Conservation (phyloP, 2,888 invertebrate genomes). For the Plebejus melissa region DNA sequence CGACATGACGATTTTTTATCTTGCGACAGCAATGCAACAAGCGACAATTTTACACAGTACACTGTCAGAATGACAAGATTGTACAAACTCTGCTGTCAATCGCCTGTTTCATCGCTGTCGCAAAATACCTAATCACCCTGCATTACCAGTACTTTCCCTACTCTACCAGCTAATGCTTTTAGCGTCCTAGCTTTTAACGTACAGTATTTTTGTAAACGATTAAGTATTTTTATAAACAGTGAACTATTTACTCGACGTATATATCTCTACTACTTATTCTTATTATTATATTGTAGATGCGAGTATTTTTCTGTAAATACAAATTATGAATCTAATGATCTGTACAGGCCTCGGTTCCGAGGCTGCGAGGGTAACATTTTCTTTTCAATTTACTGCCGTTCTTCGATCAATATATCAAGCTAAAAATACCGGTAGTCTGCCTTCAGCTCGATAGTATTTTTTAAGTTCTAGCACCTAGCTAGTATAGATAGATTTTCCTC, state of each 20-base stretch:
- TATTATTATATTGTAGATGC: neutral
- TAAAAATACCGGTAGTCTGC: neutral
- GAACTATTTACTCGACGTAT: constrained; percentile 6
- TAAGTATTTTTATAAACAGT: constrained; percentile 25
- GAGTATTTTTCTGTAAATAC: neutral
- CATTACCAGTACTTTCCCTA: neutral
- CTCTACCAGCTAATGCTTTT: neutral
- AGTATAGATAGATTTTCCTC: neutral
- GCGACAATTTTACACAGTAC: too few species aligned
- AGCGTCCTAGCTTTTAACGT: constrained; percentile 14
- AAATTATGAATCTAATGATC: neutral
- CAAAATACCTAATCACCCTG: too few species aligned
- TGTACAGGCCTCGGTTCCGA: neutral
- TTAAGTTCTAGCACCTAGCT: neutral
- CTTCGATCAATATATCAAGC: too few species aligned
- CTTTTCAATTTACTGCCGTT: neutral
- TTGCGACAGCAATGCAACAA: too few species aligned
- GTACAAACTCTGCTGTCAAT: too few species aligned
- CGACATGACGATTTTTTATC: too few species aligned
- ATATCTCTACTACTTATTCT: neutral
- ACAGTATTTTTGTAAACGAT: constrained; percentile 26
- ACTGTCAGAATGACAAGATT: too few species aligned
- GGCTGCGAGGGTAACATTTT: neutral
- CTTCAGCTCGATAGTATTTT: neutral
- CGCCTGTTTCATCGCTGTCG: too few species aligned